Evolutionary conservation across 2,888 invertebrate genomes (phyloP).

Genomic region (Busseola fusca): DNA sequence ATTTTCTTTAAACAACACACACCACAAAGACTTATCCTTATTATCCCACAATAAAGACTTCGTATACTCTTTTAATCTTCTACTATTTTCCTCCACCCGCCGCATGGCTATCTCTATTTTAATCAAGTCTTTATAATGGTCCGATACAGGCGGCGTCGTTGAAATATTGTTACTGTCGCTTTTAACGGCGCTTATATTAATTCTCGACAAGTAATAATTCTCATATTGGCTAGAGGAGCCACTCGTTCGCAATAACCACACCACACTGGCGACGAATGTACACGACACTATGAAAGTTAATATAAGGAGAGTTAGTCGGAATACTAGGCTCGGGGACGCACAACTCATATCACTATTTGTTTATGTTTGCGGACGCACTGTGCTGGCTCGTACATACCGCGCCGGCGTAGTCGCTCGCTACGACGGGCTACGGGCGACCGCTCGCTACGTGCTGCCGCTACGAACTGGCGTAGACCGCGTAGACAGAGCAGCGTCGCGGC

Average conservation of each 20-base stretch:
- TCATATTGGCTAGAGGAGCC: conserved; percentile 83
- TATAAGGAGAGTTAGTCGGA: conserved; percentile 85
- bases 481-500: conserved; percentile 64
- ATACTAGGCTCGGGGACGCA: conserved; percentile 82
- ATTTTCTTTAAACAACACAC: conserved; percentile 87
- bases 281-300: conserved; percentile 85
- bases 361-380: conserved; percentile 81
- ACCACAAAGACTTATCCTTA: conserved; percentile 87
- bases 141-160: conserved; percentile 76
- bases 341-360: conserved; percentile 89
- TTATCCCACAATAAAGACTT: conserved; percentile 87
- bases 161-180: conserved; percentile 77
- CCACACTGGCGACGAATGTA: conserved; percentile 84
- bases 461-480: conserved; percentile 77
- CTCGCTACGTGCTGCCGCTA: conserved; percentile 77
- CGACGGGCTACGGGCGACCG: conserved; percentile 80
- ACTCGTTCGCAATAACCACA: conserved; percentile 84
- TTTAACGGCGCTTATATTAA: conserved; percentile 85
- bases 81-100: conserved; percentile 86
- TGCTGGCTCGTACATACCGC: conserved; percentile 83
- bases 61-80: conserved; percentile 86
- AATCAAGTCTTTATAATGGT: conserved; percentile 87
- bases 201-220: conserved; percentile 88
- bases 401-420: conserved; percentile 76
- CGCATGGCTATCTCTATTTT: conserved; percentile 88